Base-by-base conservation (phyloP, 2,797 vertebrate species). In the Glyptemys insculpta region DNA sequence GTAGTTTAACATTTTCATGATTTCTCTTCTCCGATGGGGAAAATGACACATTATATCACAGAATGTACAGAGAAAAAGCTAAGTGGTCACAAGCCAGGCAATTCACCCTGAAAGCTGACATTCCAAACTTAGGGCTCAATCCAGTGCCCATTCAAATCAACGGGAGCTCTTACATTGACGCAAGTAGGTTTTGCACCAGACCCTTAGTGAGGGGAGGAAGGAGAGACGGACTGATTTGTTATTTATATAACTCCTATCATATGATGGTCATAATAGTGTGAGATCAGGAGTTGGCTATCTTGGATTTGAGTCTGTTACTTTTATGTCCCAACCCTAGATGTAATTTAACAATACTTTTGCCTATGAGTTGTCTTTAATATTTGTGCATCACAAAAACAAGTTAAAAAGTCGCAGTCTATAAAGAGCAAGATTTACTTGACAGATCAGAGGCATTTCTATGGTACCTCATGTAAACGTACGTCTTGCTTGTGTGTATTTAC, bases 11-110 rank as follows among this genome's bases (percentile, higher is more conserved):
- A 3, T 85, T 85, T 81, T 56, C 44, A 88, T 83, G 91, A 96
- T 88, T 93, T 96, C 83, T 85, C 5, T 86, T 74, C 41, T 82
- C 90, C 92, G 31, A 95, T 91, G n/a, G 68, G 44, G 54, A 74
- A 96, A 96, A 91, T 94, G 29, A 5, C 50, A 49, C 65, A 52
- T 86, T 83, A 19, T 89, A 96, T 92, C 0, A 4, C 8, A 65
- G 27, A 96, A 19, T 21, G n/a, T 23, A 92, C 52, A 93, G 2
- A 1, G 1, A 34, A 34, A 80, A 80, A 53, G n/a, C 41, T 27
- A 16, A 34, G 59, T 7, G 31, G 1, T 29, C 87, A 85, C n/a
- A 54, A 87, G 74, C 96, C 50, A 19, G 18, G 62, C 72, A 81
- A 84, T 49, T 81, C 44, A 79, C 12, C 31, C 14, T 79, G 49